Base-by-base conservation (phyloP, 2,888 invertebrate species). In the Phragmatobia fuliginosa region DNA sequence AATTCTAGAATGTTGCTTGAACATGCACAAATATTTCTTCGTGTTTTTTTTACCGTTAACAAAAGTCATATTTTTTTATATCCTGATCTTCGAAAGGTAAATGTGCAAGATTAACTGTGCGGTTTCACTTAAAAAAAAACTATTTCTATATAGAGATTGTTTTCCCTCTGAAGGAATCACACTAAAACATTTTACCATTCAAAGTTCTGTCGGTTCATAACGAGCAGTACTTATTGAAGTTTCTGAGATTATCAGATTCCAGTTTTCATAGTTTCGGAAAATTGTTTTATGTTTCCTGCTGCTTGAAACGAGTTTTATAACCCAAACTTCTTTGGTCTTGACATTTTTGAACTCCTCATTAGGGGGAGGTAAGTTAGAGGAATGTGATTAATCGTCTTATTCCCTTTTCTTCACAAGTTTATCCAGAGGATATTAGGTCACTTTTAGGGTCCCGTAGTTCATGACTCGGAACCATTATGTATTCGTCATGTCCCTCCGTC, bases 291-390 rank as follows among this genome's bases (percentile, higher is more conserved):
- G 8, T 33, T 36, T 56, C 33, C 70, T 72, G 66, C 66, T 38
- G 70, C 56, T 25, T 56, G 41, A 62, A 67, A 62, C 25, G 41
- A 62, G 11, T 72, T 78, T 76, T 62, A 69, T 68, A 60, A 62
- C 58, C 36, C 41, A 41, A 71, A 72, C 14, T 74, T 71, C 59
- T 25, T 61, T 68, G 69, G 74, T 70, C 71, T 74, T 68, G 64
- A 62, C 62, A 49, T 70, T 69, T 52, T 72, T 70, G 65, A 63
- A 56, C 68, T 70, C 59, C 25, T 66, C 59, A 68, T 72, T 63
- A 71, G 36, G 31, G 33, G 45, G 62, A 67, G 62, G 68, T 56
- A 64, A 67, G 49, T 74, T 31, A 16, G 41, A 21, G n/a, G 45
- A 28, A 25, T 14, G 71, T 70, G 58, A 69, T 68, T 71, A 66